Base-by-base conservation (phyloP, 2,888 invertebrate species). In the Mayetiola destructor region DNA sequence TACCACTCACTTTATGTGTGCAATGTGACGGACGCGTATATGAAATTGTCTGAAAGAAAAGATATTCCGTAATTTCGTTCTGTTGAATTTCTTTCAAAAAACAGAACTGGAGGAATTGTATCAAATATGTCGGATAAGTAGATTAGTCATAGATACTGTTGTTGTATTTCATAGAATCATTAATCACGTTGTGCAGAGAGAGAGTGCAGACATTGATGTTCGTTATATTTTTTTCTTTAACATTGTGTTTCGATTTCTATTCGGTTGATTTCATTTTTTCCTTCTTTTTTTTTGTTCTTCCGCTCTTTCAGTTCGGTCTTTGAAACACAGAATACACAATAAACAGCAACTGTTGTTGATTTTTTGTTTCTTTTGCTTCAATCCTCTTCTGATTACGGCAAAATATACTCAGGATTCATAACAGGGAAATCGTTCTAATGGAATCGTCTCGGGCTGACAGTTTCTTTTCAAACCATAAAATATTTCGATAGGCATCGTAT, bases 141-240 rank as follows among this genome's bases (percentile, higher is more conserved):
- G 55, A 36, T 55, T 55, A 55, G 55, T 55, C 37, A 36, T 55
- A 37, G 55, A 48, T 48, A 27, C 48, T 48, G 48, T 48, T 37
- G 37, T 55, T 55, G 55, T 36, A n/a, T 37, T 55, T 37, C 37
- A 67, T 64, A 64, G 62, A 64, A 70, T 70, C 71, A 71, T 71
- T 71, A 72, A 71, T 71, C 71, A 71, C 23, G 27, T 48, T 69
- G 63, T 68, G 69, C 71, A 72, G 67, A n/a, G n/a, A n/a, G n/a
- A n/a, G n/a, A 68, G 68, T 69, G 70, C 70, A 67, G 67, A 66
- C 67, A 48, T 48, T 48, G 48, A 48, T 66, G 66, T 67, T 67
- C 67, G 65, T 27, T 29, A 30, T 30, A n/a, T 23, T 55, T 14
- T 54, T n/a, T 12, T 30, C 56, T 36, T 37, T 42, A 23, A 18